A percentile compares a stretch with the other conserved stretches of the same genome.
Conservation (phyloP, 2,113 vertebrate genomes). For the Aplodontia rufa region DNA sequence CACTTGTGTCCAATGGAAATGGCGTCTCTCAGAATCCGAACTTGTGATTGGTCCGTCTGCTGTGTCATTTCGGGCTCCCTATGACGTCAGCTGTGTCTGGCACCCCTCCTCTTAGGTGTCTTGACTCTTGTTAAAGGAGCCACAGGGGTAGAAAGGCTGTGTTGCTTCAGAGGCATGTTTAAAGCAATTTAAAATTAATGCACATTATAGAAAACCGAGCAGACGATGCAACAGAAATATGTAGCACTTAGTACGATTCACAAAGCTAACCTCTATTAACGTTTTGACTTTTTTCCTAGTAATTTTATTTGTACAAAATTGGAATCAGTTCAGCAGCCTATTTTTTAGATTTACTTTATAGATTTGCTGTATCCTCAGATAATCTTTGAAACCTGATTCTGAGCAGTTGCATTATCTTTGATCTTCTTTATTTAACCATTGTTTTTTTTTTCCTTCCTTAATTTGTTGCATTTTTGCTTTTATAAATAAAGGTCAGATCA, state of each 20-base stretch:
- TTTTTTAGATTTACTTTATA: not conserved
- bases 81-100: conserved; percentile 65
- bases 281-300: not conserved
- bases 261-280: not conserved
- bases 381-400: not conserved
- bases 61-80: conserved; percentile 18
- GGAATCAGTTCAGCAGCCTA: not conserved
- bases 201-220: not conserved
- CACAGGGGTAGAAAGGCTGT: not conserved
- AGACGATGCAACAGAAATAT: not conserved
- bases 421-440: not conserved
- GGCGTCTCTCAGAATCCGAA: not conserved
- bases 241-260: not conserved
- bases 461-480: not conserved
- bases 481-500: not conserved
- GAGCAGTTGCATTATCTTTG: not conserved
- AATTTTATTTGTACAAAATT: not conserved
- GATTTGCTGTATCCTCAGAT: not conserved
- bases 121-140: conserved; percentile 72
- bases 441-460: not conserved
- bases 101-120: conserved; percentile 58
- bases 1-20: conserved; percentile 44
- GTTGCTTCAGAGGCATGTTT: not conserved
- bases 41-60: conserved; percentile 69
- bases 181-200: not conserved